Conservation (phyloP, 2,113 vertebrate species). For the Leptosomus discolor region DNA sequence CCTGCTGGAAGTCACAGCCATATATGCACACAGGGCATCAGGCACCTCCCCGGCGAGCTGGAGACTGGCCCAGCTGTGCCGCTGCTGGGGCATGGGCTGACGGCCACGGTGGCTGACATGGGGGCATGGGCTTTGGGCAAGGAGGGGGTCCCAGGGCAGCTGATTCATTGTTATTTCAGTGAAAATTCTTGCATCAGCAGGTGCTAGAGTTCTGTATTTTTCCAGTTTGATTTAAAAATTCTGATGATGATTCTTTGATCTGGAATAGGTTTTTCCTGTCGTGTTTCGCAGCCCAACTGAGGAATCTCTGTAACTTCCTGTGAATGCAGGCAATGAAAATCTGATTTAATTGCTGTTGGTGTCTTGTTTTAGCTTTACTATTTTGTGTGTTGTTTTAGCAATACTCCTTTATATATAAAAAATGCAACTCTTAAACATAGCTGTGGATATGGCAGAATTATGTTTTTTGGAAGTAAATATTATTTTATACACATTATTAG, state of each 20-base stretch:
- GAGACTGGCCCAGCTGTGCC: accelerated
- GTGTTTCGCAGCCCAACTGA: accelerated
- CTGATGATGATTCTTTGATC: neutral
- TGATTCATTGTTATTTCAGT: neutral
- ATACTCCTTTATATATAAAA: neutral
- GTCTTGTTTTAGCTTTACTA: neutral
- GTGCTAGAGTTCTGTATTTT: neutral
- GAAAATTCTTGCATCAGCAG: neutral
- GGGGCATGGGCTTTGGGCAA: accelerated
- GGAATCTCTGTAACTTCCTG: neutral
- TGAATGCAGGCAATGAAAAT: neutral
- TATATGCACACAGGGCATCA: accelerated
- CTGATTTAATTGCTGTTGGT: neutral
- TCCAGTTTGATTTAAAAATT: neutral
- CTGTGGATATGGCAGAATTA: neutral
- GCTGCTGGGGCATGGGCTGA: neutral
- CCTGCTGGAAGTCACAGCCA: neutral
- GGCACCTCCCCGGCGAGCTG: too few relatives aligned
- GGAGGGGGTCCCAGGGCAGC: accelerated
- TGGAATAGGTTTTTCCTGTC: neutral
- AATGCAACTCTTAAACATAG: neutral
- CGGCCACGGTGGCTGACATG: accelerated
- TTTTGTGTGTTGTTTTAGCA: neutral
- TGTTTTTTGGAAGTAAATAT: neutral
- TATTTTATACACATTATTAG: neutral